A percentile compares a stretch with the other conserved stretches of the same genome.
Evolutionary conservation across 2,888 invertebrate genomes (phyloP).

Genomic region (Panzeria rudis): DNA sequence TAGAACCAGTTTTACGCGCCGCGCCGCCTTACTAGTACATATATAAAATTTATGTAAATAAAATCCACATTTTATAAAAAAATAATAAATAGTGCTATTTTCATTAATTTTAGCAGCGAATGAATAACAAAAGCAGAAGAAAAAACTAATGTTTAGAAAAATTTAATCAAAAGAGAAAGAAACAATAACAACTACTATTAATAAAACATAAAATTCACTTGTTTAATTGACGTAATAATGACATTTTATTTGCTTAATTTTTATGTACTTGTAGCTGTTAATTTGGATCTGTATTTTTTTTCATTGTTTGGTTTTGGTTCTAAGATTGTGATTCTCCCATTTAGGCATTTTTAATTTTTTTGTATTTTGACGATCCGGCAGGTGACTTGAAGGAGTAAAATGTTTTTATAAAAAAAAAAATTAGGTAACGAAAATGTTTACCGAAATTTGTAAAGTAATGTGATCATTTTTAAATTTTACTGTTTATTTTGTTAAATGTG

Average conservation of each 20-base stretch:
- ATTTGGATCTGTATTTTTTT: not conserved
- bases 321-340: too few species aligned
- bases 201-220: conserved; percentile 29
- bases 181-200: conserved; percentile 29
- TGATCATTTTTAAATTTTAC: too few species aligned
- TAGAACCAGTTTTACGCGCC: not conserved
- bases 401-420: too few species aligned
- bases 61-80: not conserved
- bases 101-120: not conserved
- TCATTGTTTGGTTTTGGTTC: not conserved
- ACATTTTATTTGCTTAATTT: conserved; percentile 57
- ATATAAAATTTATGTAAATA: too few species aligned
- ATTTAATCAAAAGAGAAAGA: not conserved
- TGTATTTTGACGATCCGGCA: too few species aligned
- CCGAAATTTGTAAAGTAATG: too few species aligned
- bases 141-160: not conserved
- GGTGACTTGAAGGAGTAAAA: too few species aligned
- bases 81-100: not conserved
- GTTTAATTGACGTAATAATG: conserved; percentile 67
- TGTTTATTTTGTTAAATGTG: too few species aligned
- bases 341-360: too few species aligned
- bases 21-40: not conserved
- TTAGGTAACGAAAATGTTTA: too few species aligned
- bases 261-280: conserved; percentile 19
- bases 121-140: not conserved